phyloP scores from a whole-genome alignment of 2,113 vertebrate species.

The Pomatostomus ruficeps region DNA sequence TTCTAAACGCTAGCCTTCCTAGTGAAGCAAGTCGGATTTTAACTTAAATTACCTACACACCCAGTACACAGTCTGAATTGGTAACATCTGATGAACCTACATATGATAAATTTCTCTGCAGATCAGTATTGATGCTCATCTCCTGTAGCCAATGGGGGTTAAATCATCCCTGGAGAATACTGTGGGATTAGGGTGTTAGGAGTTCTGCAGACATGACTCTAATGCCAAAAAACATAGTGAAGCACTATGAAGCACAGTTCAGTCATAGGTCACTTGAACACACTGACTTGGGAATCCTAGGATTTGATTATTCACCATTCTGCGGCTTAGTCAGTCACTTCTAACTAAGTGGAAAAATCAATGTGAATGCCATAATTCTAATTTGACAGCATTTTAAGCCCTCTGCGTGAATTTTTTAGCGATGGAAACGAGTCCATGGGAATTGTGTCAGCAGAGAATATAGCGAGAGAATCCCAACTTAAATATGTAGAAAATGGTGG shows the following conservation, averaged over 20 bases:
- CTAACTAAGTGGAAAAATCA: neutral
- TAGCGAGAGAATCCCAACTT: neutral
- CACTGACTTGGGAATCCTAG: neutral
- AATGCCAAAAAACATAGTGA: neutral
- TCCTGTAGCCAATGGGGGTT: neutral
- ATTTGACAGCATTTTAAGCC: neutral
- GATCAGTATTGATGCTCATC: neutral
- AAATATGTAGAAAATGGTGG: rapidly evolving
- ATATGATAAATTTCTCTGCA: neutral
- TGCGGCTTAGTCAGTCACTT: neutral
- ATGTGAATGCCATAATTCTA: neutral
- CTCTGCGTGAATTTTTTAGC: neutral
- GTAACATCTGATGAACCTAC: neutral
- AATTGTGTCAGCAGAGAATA: neutral
- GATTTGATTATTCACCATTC: neutral
- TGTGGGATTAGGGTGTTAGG: neutral
- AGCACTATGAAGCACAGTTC: neutral
- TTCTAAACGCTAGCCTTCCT: neutral
- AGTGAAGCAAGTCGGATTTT: neutral
- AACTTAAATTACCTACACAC: neutral
- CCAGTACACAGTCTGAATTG: neutral
- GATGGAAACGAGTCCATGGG: neutral
- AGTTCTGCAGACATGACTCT: neutral
- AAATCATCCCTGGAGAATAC: neutral
- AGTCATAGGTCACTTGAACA: neutral